Conservation (phyloP, 2,888 invertebrate genomes). For the Tetranychus truncatus region DNA sequence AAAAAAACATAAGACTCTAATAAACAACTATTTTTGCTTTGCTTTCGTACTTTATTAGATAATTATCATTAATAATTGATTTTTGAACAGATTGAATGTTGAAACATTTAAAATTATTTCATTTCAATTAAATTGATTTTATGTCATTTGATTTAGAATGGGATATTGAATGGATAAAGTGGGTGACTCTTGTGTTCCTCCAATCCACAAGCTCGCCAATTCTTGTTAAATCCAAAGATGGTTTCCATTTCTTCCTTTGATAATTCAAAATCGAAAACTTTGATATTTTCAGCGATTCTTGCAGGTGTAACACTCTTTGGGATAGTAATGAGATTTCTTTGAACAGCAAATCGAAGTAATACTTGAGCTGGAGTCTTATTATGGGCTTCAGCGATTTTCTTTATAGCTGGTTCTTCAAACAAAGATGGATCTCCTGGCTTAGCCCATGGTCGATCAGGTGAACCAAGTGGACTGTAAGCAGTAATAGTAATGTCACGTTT, state of each 20-base stretch:
- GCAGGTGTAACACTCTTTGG: constrained; percentile 61
- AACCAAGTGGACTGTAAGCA: constrained; percentile 60
- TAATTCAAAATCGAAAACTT: constrained; percentile 53
- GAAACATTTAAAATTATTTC: neutral
- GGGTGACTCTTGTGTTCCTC: neutral
- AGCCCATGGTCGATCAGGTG: constrained; percentile 47
- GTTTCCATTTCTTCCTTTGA: constrained; percentile 45
- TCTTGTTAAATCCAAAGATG: constrained; percentile 49
- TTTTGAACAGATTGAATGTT: neutral
- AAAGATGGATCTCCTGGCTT: constrained; percentile 32
- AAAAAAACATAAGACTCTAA: no score
- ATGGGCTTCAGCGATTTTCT: constrained; percentile 45
- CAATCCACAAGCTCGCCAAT: constrained; percentile 7
- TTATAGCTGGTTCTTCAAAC: constrained; percentile 48
- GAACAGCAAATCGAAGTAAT: constrained; percentile 46
- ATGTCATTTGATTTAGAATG: neutral
- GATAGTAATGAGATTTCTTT: constrained; percentile 53
- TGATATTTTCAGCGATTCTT: constrained; percentile 51
- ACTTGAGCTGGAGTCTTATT: constrained; percentile 47
- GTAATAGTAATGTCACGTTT: constrained; percentile 46
- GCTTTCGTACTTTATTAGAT: no score
- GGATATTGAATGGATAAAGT: constrained; percentile 10
- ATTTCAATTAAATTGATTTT: neutral
- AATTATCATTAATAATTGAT: neutral
- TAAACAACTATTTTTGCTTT: no score